Evolutionary conservation across 2,797 vertebrate genomes (phyloP).

Genomic region (Neopelma chrysocephalum): DNA sequence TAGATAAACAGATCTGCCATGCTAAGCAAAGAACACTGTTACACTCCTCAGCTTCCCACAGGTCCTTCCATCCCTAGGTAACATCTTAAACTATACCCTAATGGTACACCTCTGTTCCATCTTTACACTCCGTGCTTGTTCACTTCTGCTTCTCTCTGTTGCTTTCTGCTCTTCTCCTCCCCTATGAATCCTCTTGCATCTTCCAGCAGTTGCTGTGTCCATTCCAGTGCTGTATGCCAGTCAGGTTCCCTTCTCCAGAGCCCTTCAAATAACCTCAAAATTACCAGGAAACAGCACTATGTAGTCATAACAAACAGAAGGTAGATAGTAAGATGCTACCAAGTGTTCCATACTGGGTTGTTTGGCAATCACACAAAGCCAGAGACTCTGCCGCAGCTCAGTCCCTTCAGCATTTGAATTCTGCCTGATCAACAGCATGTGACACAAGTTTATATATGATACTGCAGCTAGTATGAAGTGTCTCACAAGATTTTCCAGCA

Average conservation of each 20-base stretch:
- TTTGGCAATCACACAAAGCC: not conserved
- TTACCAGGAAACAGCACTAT: not conserved
- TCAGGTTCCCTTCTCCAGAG: not conserved
- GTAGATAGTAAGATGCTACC: not conserved
- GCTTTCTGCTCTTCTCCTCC: not conserved
- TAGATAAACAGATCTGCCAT: not conserved
- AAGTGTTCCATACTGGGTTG: not conserved
- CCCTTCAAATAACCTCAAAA: not conserved
- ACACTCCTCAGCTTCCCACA: not conserved
- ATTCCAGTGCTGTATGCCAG: not conserved
- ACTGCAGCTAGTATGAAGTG: not conserved
- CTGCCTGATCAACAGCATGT: not conserved
- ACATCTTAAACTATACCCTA: not conserved
- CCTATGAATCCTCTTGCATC: not conserved
- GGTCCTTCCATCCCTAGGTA: not conserved
- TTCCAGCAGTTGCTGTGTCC: not conserved
- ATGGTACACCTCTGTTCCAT: not conserved
- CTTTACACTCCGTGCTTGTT: not conserved
- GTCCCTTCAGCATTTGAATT: not conserved
- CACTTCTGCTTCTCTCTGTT: not conserved
- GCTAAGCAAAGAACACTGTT: not conserved
- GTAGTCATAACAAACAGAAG: not conserved
- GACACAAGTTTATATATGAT: not conserved
- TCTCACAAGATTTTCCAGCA: not conserved
- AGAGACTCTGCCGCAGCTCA: not conserved